phyloP scores from a whole-genome alignment of 2,797 vertebrate genomes.

The Muscicapa comitata region DNA sequence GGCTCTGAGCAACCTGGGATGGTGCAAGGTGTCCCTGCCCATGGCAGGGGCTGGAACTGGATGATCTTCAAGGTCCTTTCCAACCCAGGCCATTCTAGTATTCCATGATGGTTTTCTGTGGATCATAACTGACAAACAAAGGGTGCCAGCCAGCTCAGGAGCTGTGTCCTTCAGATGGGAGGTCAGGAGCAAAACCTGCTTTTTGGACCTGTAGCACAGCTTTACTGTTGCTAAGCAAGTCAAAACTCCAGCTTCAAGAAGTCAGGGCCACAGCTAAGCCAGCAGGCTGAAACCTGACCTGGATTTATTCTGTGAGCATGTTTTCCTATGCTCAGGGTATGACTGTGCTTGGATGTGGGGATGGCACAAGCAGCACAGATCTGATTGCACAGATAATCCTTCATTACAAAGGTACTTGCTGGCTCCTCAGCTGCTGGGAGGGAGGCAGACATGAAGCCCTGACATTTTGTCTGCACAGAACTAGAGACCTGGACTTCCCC shows the following conservation, averaged over 20 bases:
- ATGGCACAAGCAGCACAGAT: background rate
- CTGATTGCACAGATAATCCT: background rate
- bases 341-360: background rate
- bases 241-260: background rate
- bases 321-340: background rate
- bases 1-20: accelerated
- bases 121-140: background rate
- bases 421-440: background rate
- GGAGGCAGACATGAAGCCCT: background rate
- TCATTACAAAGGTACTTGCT: background rate
- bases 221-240: background rate
- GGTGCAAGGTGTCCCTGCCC: background rate
- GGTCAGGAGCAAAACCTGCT: background rate
- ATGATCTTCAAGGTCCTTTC: background rate
- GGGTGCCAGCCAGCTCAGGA: background rate
- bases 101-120: background rate
- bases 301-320: background rate
- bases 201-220: background rate
- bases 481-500: background rate
- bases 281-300: background rate
- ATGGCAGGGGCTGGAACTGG: background rate
- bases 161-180: background rate
- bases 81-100: background rate
- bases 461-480: background rate
- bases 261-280: background rate